These are phyloP conservation scores for Ptychadena robeensis DNA, from an alignment of 2,797 vertebrate genomes.

Conservation along the genomic window DNA sequence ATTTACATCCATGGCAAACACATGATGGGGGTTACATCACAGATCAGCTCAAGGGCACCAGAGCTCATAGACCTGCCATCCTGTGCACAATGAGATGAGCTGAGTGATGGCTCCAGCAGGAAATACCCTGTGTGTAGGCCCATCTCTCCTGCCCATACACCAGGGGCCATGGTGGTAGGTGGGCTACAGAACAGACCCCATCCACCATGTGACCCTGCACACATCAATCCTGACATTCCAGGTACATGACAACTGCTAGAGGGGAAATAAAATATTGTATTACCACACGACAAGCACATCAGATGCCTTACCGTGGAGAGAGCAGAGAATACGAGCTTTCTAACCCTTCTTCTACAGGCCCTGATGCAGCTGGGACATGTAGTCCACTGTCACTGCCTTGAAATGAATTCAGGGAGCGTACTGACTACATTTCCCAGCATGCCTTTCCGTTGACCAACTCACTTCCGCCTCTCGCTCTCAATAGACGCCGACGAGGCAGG, in stretches of 20 bases:
- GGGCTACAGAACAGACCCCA: not conserved
- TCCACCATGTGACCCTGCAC: not conserved
- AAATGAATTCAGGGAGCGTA: not conserved
- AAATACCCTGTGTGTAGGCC: too few relatives aligned
- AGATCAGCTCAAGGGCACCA: too few relatives aligned
- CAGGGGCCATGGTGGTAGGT: not conserved
- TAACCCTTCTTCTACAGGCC: not conserved
- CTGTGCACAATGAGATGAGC: too few relatives aligned
- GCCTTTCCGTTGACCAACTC: conserved; percentile 29
- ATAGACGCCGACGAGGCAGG: conserved; percentile 45
- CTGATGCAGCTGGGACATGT: conserved; percentile 31
- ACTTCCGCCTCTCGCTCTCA: conserved; percentile 51
- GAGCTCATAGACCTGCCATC: not conserved
- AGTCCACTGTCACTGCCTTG: not conserved
- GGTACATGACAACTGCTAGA: not conserved
- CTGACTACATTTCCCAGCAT: conserved; percentile 49
- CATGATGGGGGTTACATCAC: too few relatives aligned
- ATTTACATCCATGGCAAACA: too few relatives aligned
- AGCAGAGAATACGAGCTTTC: conserved; percentile 18
- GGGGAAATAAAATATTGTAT: not conserved
- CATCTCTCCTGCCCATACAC: not conserved
- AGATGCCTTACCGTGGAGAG: conserved; percentile 8
- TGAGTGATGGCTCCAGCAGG: too few relatives aligned
- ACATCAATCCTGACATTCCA: not conserved
- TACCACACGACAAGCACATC: not conserved